A percentile compares a stretch with the other conserved stretches of the same genome.
phyloP scores from a whole-genome alignment of 2,888 invertebrate species.

The Drosophila infuscata region DNA sequence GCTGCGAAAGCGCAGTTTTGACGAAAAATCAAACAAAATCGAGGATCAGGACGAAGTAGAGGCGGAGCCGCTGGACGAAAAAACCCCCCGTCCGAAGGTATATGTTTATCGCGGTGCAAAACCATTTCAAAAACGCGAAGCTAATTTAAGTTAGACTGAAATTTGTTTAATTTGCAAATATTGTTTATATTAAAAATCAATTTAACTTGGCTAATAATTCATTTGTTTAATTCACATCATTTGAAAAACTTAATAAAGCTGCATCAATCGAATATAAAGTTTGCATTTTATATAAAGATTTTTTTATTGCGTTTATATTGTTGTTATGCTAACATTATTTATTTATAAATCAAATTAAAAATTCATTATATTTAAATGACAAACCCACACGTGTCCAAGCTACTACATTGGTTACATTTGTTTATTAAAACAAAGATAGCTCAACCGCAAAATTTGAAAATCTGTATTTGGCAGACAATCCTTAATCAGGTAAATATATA shows the following conservation, averaged over 20 bases:
- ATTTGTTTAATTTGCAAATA: neutral
- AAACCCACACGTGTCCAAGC: neutral
- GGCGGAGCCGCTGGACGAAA: neutral
- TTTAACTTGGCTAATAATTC: constrained; percentile 2
- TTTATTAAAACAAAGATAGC: neutral
- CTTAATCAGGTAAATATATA: neutral
- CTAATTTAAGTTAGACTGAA: constrained; percentile 51
- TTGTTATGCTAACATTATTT: neutral
- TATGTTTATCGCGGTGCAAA: constrained; percentile 43
- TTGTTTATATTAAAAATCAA: neutral
- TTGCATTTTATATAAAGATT: neutral
- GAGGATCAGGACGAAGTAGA: constrained; percentile 4
- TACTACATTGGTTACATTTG: neutral
- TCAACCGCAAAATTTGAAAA: neutral
- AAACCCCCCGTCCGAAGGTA: constrained; percentile 9
- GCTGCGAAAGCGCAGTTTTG: constrained; percentile 58
- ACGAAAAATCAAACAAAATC: neutral
- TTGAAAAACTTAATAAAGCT: neutral
- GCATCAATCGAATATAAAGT: neutral
- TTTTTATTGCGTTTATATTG: neutral
- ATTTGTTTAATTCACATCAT: neutral
- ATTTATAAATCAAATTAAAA: neutral
- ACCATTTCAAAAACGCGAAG: constrained; percentile 55
- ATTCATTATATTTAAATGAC: neutral
- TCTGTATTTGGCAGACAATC: neutral